These are phyloP conservation scores for Pristionchus japonicus DNA, from an alignment of 2,888 invertebrate species.

Conservation along the genomic window DNA sequence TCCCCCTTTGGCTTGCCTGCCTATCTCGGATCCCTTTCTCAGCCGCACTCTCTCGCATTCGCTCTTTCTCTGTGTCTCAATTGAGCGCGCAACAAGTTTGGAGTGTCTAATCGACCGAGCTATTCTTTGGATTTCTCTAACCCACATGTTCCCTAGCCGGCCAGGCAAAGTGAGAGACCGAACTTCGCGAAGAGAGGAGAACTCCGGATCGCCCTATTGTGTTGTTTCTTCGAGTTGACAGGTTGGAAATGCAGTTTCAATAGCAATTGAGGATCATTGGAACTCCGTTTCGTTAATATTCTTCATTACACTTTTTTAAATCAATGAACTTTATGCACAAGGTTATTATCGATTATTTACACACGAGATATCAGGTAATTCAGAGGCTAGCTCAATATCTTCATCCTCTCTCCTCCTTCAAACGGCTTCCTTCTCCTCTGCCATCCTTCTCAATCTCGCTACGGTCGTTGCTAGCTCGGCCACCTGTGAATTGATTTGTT, in stretches of 20 bases:
- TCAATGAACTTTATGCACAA: not conserved
- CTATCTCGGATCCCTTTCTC: slow-evolving; percentile 39
- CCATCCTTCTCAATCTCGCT: slow-evolving; percentile 6
- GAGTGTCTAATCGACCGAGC: not conserved
- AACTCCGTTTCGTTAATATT: not conserved
- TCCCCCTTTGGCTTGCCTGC: slow-evolving; percentile 36
- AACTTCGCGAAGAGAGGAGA: not conserved
- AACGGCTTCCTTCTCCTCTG: not conserved
- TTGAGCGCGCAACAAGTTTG: slow-evolving; percentile 13
- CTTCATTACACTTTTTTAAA: not conserved
- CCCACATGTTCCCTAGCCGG: not conserved
- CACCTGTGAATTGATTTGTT: not conserved
- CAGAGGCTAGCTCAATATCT: not conserved
- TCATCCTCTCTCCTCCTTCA: not conserved
- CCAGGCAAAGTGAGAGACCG: not conserved
- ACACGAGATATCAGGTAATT: not conserved
- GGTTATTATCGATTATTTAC: slow-evolving; percentile 14
- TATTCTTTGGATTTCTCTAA: not conserved
- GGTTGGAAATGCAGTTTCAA: not conserved
- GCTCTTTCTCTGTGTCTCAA: not conserved
- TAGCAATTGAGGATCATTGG: too few relatives aligned
- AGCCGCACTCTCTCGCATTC: slow-evolving; percentile 24
- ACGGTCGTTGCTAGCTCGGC: slow-evolving; percentile 22
- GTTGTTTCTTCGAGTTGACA: not conserved
- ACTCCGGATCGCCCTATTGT: not conserved